Evolutionary conservation across 2,888 invertebrate genomes (phyloP), one percentile per base, ranked within the genome.

Genomic region (Ectobius pallidus): DNA sequence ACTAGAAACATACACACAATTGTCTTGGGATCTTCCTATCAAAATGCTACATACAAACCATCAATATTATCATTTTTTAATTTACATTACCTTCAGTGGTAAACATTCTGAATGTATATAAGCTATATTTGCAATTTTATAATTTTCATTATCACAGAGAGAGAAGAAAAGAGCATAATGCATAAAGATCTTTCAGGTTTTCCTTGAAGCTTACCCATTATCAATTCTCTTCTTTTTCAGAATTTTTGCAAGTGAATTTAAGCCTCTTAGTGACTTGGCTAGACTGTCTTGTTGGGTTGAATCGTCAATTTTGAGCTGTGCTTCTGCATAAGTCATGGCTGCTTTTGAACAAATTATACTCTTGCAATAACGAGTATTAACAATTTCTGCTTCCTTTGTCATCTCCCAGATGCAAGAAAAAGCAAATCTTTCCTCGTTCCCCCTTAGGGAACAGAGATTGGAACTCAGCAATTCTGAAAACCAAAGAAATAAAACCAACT

Each of bases 311-410:
- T 91, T 91, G 75, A 95, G 85, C 83, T 99, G 99, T 0, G 99
- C 99, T 83, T 97, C 93, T 78, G 95, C 97, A 81, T 99, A 99
- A 0, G 98, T 99, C 90, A 99, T 91, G 0, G 99, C 96, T n/a
- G 91, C 90, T 75, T 90, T 88, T 0, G 95, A 95, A 83, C 91
- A 88, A 75, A 99, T 99, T 52, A 99, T 91, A 78, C 96, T 96
- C 83, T 99, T 99, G 80, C 92, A 92, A 81, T 94, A 99, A 77
- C 89, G 89, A 0, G 93, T 93, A 6, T 86, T 86, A 1, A 96
- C 79, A 69, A 97, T 91, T 78, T 95, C 92, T 0, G 96, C 94
- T 58, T 94, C 87, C 9, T 89, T 86, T 74, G 94, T 93, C 80
- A 99, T 87, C 83, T 95, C 94, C 99, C 99, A 99, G 63, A 99